Percentiles rank a stretch among this genome's conserved stretches.
These are phyloP conservation scores for Philopotamus ludificatus DNA, from an alignment of 1,140 invertebrate species.

Conservation along the genomic window DNA sequence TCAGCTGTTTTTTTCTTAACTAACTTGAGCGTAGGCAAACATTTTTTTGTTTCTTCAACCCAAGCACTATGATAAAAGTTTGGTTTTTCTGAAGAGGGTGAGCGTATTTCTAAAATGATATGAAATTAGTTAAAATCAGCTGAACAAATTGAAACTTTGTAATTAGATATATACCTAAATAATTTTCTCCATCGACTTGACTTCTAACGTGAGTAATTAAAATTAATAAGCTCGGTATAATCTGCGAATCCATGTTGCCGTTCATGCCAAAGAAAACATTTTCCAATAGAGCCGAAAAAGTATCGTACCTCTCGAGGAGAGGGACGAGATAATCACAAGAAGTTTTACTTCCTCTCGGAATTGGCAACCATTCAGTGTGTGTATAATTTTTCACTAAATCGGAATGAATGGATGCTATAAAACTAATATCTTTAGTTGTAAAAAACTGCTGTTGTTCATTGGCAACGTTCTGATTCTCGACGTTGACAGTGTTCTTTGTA, in stretches of 20 bases:
- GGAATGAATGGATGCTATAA: constrained; percentile 62
- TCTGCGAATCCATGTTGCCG: constrained; percentile 53
- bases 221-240: constrained; percentile 59
- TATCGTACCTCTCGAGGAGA: constrained; percentile 60
- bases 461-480: constrained; percentile 31
- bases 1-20: constrained; percentile 65
- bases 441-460: constrained; percentile 47
- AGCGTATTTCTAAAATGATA: no score
- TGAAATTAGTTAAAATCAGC: no score
- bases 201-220: constrained; percentile 49
- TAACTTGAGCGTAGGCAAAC: constrained; percentile 65
- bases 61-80: constrained; percentile 90
- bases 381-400: constrained; percentile 59
- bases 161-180: constrained; percentile 30
- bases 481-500: constrained; percentile 39
- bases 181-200: constrained; percentile 50
- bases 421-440: constrained; percentile 59
- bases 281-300: constrained; percentile 56
- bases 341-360: constrained; percentile 44
- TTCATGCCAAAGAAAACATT: constrained; percentile 54
- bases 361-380: constrained; percentile 59
- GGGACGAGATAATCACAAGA: constrained; percentile 57
- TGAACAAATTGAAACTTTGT: no score
- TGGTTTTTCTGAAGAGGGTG: no score
- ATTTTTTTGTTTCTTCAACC: constrained; percentile 72